These are phyloP conservation scores for Onychorhynchus coronatus DNA, from an alignment of 2,113 vertebrate species.

Conservation along the genomic window DNA sequence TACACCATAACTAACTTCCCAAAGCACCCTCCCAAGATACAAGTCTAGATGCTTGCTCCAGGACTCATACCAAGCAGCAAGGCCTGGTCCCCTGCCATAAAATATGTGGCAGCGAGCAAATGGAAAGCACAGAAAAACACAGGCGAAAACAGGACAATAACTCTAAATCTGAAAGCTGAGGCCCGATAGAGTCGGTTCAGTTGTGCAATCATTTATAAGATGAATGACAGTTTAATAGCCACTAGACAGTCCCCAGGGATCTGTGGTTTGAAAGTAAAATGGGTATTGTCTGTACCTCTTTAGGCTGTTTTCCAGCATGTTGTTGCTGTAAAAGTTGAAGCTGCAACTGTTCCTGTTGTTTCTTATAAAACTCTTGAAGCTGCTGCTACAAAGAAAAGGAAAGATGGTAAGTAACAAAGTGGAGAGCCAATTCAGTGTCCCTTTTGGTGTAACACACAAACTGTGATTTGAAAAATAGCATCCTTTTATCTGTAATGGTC, in stretches of 20 bases:
- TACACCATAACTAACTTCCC: slow-evolving; percentile 10
- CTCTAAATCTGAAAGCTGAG: slow-evolving; percentile 72
- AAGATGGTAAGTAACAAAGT: slow-evolving; percentile 70
- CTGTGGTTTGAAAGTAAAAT: slow-evolving; percentile 75
- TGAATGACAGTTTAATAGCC: slow-evolving; percentile 78
- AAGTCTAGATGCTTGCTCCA: not conserved
- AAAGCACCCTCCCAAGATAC: not conserved
- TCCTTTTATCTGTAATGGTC: slow-evolving; percentile 81
- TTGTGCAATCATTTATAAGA: slow-evolving; percentile 78
- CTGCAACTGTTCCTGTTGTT: slow-evolving; percentile 99
- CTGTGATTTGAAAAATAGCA: slow-evolving; percentile 79
- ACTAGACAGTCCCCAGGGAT: slow-evolving; percentile 69
- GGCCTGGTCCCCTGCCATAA: slow-evolving; percentile 7
- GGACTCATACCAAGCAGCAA: not conserved
- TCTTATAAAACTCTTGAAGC: slow-evolving; percentile 99
- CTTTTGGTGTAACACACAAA: slow-evolving; percentile 69
- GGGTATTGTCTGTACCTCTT: slow-evolving; percentile 91
- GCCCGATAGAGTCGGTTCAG: slow-evolving; percentile 68
- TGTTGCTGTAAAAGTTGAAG: slow-evolving; percentile 98
- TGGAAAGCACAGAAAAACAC: slow-evolving; percentile 57
- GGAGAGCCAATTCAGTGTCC: slow-evolving; percentile 60
- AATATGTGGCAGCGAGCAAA: slow-evolving; percentile 59
- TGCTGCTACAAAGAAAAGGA: slow-evolving; percentile 91
- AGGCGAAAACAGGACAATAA: slow-evolving; percentile 70
- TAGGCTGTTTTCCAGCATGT: slow-evolving; percentile 96